These are phyloP conservation scores for Stichodactyla mertensii DNA, from an alignment of 64 coral and sea anemone species.

Conservation along the genomic window DNA sequence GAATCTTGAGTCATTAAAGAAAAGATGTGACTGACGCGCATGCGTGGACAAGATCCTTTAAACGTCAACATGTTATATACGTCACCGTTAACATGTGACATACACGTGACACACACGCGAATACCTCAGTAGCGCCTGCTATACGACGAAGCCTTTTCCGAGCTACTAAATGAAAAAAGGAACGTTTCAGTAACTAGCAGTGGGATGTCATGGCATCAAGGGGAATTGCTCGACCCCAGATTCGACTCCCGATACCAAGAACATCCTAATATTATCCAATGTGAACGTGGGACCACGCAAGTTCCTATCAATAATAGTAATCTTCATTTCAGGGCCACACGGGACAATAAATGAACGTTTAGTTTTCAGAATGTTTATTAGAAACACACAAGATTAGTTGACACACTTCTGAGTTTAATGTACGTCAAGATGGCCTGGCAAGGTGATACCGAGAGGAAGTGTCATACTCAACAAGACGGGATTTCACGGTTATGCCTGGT, in stretches of 20 bases:
- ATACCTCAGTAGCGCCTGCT: conserved; percentile 12
- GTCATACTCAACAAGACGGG: no score
- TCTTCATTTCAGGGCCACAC: no score
- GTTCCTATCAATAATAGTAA: no score
- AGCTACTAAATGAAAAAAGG: conserved; percentile 10
- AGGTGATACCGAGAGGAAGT: neutral
- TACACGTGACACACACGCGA: neutral
- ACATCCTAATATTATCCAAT: no score
- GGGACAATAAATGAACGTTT: no score
- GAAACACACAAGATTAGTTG: neutral
- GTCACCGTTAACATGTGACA: conserved; percentile 8
- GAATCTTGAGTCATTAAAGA: neutral
- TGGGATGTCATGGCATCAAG: neutral
- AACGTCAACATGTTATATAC: neutral
- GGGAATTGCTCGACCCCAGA: no score
- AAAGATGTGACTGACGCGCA: neutral
- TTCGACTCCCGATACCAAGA: no score
- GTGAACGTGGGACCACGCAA: no score
- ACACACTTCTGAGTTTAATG: neutral
- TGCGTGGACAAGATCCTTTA: neutral
- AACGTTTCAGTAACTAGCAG: neutral
- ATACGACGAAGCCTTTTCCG: conserved; percentile 3
- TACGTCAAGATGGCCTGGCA: neutral
- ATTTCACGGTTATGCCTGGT: no score
- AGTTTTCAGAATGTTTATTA: no score